Base-by-base conservation (phyloP, 2,797 vertebrate species). In the Kryptopterus vitreolus region DNA sequence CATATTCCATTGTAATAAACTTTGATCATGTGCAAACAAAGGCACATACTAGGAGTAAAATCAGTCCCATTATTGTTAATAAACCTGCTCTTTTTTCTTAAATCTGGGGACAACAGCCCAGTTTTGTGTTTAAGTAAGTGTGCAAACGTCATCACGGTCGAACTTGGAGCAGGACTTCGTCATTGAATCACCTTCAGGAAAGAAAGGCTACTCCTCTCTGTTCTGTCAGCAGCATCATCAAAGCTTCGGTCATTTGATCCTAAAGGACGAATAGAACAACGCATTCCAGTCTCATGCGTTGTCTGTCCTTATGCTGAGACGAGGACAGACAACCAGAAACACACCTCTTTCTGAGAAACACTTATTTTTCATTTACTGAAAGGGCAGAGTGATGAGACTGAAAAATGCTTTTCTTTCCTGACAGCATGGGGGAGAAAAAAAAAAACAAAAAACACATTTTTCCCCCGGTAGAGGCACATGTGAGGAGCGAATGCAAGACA, bases 241-340 rank as follows among this genome's bases (percentile, higher is more conserved):
- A 66, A 57, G 48, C 70, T 48, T 75, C 4, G 5, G 71, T 65
- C 53, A 86, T 81, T 59, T 73, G 78, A 86, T 79, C 43, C 72
- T 74, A 43, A 86, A 86, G 83, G 85, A 84, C 83, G 58, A 55
- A 78, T 59, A 62, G 71, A 78, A 73, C 74, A 76, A 81, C 58
- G 70, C 59, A n/a, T n/a, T n/a, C n/a, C n/a, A n/a, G n/a, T n/a
- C n/a, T n/a, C n/a, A n/a, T n/a, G n/a, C n/a, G n/a, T n/a, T 53
- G 59, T 38, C 65, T 46, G 63, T 78, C 77, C 74, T 66, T 43
- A 71, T 13, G 50, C 57, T 57, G 24, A 66, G n/a, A 74, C 43
- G 43, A 58, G 35, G 22, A 63, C 10, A 59, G n/a, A 46, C 53
- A 43, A 31, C 29, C 35, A 58, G 26, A 73, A 57, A 46, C 22